Percentiles rank a stretch among this genome's conserved stretches.
These are phyloP conservation scores for Gallirallus australis DNA, from an alignment of 2,797 vertebrate genomes.

Conservation along the genomic window DNA sequence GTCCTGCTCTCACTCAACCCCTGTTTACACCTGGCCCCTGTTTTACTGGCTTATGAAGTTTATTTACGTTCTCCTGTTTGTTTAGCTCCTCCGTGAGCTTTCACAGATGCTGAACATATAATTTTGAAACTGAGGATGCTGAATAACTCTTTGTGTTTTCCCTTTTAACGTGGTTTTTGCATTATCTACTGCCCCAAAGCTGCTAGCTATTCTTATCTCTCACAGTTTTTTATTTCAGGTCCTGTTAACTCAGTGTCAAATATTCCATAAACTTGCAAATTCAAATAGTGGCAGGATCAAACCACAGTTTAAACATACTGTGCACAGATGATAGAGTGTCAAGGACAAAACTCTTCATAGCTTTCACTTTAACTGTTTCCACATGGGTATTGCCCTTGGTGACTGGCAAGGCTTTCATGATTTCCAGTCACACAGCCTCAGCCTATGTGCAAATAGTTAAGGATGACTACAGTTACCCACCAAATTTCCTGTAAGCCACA, in stretches of 20 bases:
- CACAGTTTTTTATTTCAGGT: not conserved
- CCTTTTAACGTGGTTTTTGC: not conserved
- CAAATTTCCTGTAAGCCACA: not conserved
- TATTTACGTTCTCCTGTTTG: not conserved
- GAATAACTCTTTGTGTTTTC: not conserved
- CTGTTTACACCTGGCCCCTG: not conserved
- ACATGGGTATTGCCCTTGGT: not conserved
- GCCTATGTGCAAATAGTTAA: not conserved
- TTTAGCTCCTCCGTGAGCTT: not conserved
- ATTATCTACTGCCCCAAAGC: constrained; percentile 12
- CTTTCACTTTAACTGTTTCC: not conserved
- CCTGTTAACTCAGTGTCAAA: constrained; percentile 29
- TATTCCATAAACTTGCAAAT: constrained; percentile 50
- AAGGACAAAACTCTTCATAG: not conserved
- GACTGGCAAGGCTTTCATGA: not conserved
- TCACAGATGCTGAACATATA: not conserved
- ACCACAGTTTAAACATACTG: not conserved
- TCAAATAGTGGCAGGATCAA: not conserved
- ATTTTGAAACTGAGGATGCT: not conserved
- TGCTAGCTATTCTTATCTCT: not conserved
- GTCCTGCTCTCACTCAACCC: not conserved
- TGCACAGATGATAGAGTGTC: not conserved
- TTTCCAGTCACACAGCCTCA: not conserved
- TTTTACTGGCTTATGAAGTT: not conserved
- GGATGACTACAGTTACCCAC: not conserved